Percentiles rank a stretch among this genome's conserved stretches.
phyloP scores from a whole-genome alignment of 37 sponge, comb jelly and placozoan genomes.

The Beroe ovata region DNA sequence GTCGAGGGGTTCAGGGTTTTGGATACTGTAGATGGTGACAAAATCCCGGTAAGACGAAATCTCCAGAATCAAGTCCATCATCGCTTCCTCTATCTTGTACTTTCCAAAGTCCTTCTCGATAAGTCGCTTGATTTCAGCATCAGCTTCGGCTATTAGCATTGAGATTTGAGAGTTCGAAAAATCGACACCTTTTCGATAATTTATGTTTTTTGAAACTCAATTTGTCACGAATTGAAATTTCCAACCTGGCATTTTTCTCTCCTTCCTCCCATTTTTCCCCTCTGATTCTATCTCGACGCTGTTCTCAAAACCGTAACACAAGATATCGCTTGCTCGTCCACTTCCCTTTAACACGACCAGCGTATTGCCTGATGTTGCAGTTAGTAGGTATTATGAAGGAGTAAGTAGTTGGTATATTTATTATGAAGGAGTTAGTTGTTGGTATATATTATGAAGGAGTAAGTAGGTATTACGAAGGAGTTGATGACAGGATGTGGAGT shows the following conservation, averaged over 20 bases:
- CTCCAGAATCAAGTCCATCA: slow-evolving; percentile 54
- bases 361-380: slow-evolving; percentile 50
- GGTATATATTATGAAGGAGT: too few relatives aligned
- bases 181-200: too few relatives aligned
- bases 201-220: neutral
- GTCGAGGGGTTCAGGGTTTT: slow-evolving; percentile 62
- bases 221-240: neutral
- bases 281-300: slow-evolving; percentile 39
- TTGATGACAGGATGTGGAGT: too few relatives aligned
- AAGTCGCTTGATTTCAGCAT: slow-evolving; percentile 31
- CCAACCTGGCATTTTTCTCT: slow-evolving; percentile 35
- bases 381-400: too few relatives aligned
- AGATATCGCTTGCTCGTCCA: slow-evolving; percentile 51
- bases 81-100: slow-evolving; percentile 49
- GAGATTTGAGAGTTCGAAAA: too few relatives aligned
- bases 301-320: slow-evolving; percentile 64
- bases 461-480: too few relatives aligned
- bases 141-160: slow-evolving; percentile 11
- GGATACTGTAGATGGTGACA: slow-evolving; percentile 64
- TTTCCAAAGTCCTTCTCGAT: slow-evolving; percentile 62
- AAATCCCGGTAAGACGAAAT: slow-evolving; percentile 55
- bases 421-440: too few relatives aligned
- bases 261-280: neutral
- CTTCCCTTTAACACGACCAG: slow-evolving; percentile 59
- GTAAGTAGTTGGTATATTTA: too few relatives aligned